Evolutionary conservation across 2,888 invertebrate species (phyloP), one percentile per base, ranked within the genome.

Genomic region (Drosophila borborema): DNA sequence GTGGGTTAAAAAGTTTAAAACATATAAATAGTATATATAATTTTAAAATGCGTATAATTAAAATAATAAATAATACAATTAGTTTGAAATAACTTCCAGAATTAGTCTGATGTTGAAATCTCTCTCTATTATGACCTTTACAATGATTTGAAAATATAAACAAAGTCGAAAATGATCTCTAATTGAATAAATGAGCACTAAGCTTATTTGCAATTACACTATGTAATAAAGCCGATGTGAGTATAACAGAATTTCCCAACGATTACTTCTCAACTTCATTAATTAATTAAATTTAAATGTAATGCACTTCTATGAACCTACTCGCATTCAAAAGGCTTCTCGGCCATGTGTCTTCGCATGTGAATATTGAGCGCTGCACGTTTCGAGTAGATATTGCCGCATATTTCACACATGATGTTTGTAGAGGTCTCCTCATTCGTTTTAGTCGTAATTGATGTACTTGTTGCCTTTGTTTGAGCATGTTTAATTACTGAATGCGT

Each of bases 271-370:
- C 9, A 28, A 40, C n/a, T 6, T 23, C 16, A 54, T 23, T 20
- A 6, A 41, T 12, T 43, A 31, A 9, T 14, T 23, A 31, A 18
- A 23, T 16, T 55, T 9, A 53, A 53, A 36, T 48, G 14, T 28
- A n/a, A 4, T 43, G 34, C 18, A 38, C 40, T 23, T 41, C 31
- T 18, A 36, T 14, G 34, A 41, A 85, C 91, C 69, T 85, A 92
- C 92, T 92, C 91, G 92, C 92, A 93, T 59, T 89, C 90, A 54
- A 91, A 93, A 1, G 93, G 93, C 71, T 93, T 93, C 46, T 92
- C 92, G 9, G 91, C 87, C 67, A 92, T 76, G 78, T 93, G 93
- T 36, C 93, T 87, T 41, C 93, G 86, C 93, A 93, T 93, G 54
- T 93, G 93, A 74, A 92, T 91, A 69, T 92, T 92, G 12, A 93